Conservation (phyloP, 2,113 vertebrate genomes). For the Cavia porcellus region DNA sequence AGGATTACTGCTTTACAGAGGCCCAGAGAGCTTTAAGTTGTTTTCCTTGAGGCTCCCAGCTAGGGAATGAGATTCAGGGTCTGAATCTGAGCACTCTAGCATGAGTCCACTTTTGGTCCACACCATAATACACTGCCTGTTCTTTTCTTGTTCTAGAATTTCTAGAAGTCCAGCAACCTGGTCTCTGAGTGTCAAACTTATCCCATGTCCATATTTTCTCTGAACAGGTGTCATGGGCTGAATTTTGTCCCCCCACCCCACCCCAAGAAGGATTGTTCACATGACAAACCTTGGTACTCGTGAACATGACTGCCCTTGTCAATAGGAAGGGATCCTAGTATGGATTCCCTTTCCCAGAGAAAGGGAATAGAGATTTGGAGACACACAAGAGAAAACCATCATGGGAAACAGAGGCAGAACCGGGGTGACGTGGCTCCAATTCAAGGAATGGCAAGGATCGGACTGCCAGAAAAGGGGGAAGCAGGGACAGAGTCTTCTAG, state of each 20-base stretch:
- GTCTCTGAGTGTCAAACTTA: neutral
- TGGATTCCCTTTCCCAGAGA: neutral
- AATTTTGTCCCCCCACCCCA: neutral
- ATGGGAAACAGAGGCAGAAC: neutral
- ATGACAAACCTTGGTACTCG: neutral
- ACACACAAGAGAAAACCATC: neutral
- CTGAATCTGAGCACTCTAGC: neutral
- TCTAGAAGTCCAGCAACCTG: neutral
- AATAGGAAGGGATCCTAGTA: neutral
- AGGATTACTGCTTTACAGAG: neutral
- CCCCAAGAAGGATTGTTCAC: too few relatives aligned
- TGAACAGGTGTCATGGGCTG: neutral
- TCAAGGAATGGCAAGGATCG: accelerated
- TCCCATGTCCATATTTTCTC: neutral
- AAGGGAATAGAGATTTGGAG: neutral
- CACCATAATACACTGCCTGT: accelerated
- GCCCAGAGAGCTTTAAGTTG: neutral
- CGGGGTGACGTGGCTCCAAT: accelerated
- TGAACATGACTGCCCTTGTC: neutral
- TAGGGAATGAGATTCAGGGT: neutral
- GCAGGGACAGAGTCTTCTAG: too few relatives aligned
- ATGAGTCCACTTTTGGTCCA: neutral
- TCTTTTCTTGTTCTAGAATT: neutral
- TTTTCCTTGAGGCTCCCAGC: neutral
- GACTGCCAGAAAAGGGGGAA: neutral